phyloP scores from a whole-genome alignment of 1,140 invertebrate genomes.

The Lepidurus couesii region DNA sequence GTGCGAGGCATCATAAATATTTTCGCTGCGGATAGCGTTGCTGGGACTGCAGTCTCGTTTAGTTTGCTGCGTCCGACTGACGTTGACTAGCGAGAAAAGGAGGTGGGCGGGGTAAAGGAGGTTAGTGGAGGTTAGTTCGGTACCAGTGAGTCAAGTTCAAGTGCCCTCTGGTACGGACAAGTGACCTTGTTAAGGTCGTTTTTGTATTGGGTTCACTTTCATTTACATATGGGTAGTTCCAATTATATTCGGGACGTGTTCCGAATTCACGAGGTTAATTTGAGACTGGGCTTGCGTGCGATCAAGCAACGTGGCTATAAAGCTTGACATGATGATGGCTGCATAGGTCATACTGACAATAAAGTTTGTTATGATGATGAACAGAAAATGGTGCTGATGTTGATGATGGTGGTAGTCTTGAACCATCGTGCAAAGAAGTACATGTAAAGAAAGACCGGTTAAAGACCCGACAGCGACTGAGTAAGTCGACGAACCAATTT shows the following conservation, averaged over 20 bases:
- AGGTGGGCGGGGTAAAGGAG: not conserved
- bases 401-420: not conserved
- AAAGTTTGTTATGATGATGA: not conserved
- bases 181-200: not conserved
- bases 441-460: not conserved
- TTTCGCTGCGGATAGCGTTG: not conserved
- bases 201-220: not conserved
- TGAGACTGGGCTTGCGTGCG: not conserved
- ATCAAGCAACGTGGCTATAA: not conserved
- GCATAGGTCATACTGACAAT: not conserved
- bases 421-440: not conserved
- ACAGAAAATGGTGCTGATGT: not conserved
- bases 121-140: not conserved
- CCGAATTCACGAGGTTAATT: not conserved
- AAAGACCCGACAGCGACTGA: not conserved
- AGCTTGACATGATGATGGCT: not conserved
- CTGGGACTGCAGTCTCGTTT: not conserved
- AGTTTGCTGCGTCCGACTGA: not conserved
- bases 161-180: not conserved
- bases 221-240: not conserved
- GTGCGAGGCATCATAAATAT: constrained; percentile 5
- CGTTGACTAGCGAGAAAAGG: constrained; percentile 1
- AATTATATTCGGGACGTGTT: not conserved
- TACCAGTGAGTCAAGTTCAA: not conserved
- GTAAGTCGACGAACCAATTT: not conserved